Percentiles rank a stretch among this genome's conserved stretches.
Conservation (phyloP, 1,140 invertebrate species). For the Drosophila ficusphila region DNA sequence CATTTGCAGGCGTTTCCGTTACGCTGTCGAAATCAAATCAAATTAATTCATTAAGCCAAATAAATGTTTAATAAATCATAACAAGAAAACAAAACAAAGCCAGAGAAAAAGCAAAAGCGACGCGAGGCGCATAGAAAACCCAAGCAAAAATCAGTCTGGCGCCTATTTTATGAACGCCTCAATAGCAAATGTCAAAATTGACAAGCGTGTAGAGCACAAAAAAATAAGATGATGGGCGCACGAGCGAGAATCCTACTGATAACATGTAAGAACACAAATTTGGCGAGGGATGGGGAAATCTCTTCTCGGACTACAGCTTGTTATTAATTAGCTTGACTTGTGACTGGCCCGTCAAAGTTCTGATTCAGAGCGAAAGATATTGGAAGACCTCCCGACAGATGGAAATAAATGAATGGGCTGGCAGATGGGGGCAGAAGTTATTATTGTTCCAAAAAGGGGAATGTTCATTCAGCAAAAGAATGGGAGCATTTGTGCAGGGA, state of each 20-base stretch:
- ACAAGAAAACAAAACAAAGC: slow-evolving; percentile 57
- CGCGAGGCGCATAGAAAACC: slow-evolving; percentile 13
- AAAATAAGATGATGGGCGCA: slow-evolving; percentile 11
- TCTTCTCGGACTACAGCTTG: slow-evolving; percentile 5
- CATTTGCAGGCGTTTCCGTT: slow-evolving; percentile 31
- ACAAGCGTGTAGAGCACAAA: slow-evolving; percentile 39
- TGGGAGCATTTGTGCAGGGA: neutral
- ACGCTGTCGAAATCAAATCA: slow-evolving; percentile 70
- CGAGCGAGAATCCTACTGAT: slow-evolving; percentile 31
- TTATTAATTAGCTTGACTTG: slow-evolving; percentile 45
- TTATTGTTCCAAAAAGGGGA: neutral
- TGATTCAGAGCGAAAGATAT: slow-evolving; percentile 28
- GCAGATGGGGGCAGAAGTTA: neutral
- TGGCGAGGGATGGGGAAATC: neutral
- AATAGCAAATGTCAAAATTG: slow-evolving; percentile 77
- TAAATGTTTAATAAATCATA: slow-evolving; percentile 79
- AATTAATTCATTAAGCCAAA: slow-evolving; percentile 79
- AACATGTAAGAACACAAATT: slow-evolving; percentile 1
- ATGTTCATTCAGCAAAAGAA: slow-evolving; percentile 27
- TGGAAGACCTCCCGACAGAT: slow-evolving; percentile 1
- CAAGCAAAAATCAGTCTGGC: slow-evolving; percentile 60
- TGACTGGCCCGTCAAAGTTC: slow-evolving; percentile 35
- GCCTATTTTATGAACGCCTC: slow-evolving; percentile 77
- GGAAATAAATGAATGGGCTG: slow-evolving; percentile 21
- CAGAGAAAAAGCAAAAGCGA: neutral